These are phyloP conservation scores for Podarcis lilfordi DNA, from an alignment of 2,797 vertebrate species.

Conservation along the genomic window DNA sequence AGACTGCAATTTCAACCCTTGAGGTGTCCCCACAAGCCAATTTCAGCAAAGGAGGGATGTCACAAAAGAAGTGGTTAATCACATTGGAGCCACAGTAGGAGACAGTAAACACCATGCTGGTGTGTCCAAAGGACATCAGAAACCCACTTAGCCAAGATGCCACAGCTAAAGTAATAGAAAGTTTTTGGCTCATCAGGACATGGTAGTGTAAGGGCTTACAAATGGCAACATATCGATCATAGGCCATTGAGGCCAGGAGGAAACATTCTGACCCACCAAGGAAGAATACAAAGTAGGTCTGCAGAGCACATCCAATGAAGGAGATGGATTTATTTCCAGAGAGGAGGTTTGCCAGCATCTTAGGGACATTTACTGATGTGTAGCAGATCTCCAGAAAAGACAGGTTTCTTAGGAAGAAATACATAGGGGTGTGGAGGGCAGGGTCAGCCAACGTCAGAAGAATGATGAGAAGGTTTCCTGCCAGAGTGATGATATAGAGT, in stretches of 20 bases:
- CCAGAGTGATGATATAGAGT: constrained; percentile 39
- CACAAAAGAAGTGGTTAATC: constrained; percentile 63
- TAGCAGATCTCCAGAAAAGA: constrained; percentile 57
- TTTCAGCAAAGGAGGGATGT: constrained; percentile 53
- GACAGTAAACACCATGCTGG: constrained; percentile 4
- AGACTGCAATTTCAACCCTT: constrained; percentile 44
- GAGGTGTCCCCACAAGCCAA: constrained; percentile 56
- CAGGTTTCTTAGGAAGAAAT: constrained; percentile 58
- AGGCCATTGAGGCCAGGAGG: constrained; percentile 51
- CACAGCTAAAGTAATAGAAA: constrained; percentile 50
- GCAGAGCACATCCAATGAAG: constrained; percentile 45
- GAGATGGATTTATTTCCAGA: constrained; percentile 44
- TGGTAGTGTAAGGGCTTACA: constrained; percentile 54
- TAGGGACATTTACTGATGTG: constrained; percentile 42
- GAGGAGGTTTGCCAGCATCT: constrained; percentile 28
- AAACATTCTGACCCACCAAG: constrained; percentile 49
- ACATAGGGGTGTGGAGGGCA: constrained; percentile 48
- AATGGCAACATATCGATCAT: constrained; percentile 47
- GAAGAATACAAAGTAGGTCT: constrained; percentile 48
- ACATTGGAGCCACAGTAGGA: constrained; percentile 41
- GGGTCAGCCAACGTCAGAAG: constrained; percentile 30
- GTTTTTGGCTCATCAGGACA: constrained; percentile 47
- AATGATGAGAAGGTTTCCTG: constrained; percentile 26
- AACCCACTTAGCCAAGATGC: constrained; percentile 66
- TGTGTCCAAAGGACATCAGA: constrained; percentile 42